phyloP scores from a whole-genome alignment of 2,113 vertebrate genomes.

The Prionailurus bengalensis region DNA sequence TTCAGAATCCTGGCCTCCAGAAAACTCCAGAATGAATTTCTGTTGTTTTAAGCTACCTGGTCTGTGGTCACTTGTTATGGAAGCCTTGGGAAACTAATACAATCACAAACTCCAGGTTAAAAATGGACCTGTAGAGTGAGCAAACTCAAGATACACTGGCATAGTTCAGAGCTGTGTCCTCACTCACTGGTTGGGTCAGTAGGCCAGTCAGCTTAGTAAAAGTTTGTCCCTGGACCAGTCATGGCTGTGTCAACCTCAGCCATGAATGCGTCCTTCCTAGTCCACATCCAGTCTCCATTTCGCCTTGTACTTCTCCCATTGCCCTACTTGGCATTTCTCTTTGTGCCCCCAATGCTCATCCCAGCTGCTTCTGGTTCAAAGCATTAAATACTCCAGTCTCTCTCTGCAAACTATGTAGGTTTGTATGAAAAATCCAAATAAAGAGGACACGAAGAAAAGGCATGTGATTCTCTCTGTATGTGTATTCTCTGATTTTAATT shows the following conservation, averaged over 20 bases:
- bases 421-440: conserved; percentile 12
- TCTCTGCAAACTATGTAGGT: background rate
- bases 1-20: background rate
- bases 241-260: background rate
- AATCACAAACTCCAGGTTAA: background rate
- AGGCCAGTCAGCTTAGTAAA: background rate
- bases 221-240: background rate
- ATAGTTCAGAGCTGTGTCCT: background rate
- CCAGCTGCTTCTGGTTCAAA: background rate
- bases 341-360: background rate
- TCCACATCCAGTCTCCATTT: no score
- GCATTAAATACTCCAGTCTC: background rate
- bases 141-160: background rate
- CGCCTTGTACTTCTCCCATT: background rate
- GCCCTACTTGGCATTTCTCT: background rate
- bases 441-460: background rate
- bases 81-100: background rate
- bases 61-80: background rate
- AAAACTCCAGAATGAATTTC: background rate
- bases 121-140: background rate
- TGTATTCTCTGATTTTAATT: background rate
- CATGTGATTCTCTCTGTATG: background rate
- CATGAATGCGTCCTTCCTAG: background rate
- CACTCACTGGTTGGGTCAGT: background rate
- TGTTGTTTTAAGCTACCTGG: background rate